Percentiles rank a stretch among this genome's conserved stretches.
Conservation (phyloP, 1,140 invertebrate genomes). For the Antheraea pernyi region DNA sequence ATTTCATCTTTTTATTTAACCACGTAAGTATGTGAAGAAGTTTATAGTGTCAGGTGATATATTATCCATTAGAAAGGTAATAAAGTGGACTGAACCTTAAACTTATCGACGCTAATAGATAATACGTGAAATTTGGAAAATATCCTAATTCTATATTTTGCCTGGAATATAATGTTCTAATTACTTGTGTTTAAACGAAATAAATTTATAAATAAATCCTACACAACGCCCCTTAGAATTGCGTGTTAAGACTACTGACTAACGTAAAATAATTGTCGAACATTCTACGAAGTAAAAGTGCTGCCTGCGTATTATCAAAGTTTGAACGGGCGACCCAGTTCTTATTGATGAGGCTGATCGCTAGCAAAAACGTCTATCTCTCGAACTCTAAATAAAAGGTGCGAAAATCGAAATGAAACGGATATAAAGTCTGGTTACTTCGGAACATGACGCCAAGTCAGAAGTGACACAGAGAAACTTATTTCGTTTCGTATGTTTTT, state of each 20-base stretch:
- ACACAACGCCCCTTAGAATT: neutral
- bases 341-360: slow-evolving; percentile 40
- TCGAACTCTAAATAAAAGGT: slow-evolving; percentile 57
- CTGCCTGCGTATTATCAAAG: slow-evolving; percentile 62
- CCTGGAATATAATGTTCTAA: too few relatives aligned
- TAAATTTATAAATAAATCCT: neutral
- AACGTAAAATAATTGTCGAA: slow-evolving; percentile 45
- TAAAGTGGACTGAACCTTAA: too few relatives aligned
- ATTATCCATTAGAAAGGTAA: too few relatives aligned
- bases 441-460: neutral
- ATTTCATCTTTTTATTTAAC: too few relatives aligned
- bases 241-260: slow-evolving; percentile 23
- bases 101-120: too few relatives aligned
- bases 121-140: too few relatives aligned
- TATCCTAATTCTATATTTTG: too few relatives aligned
- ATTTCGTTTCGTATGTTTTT: neutral
- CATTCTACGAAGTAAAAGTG: slow-evolving; percentile 70
- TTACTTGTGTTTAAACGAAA: neutral
- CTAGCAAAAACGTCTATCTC: slow-evolving; percentile 56
- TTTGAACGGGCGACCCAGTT: slow-evolving; percentile 63
- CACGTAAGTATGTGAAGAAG: too few relatives aligned
- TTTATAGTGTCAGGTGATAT: too few relatives aligned
- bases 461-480: slow-evolving; percentile 2
- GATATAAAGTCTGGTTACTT: slow-evolving; percentile 21
- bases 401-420: slow-evolving; percentile 58